Evolutionary conservation across 2,113 vertebrate genomes (phyloP).

Genomic region (Stegostoma tigrinum): DNA sequence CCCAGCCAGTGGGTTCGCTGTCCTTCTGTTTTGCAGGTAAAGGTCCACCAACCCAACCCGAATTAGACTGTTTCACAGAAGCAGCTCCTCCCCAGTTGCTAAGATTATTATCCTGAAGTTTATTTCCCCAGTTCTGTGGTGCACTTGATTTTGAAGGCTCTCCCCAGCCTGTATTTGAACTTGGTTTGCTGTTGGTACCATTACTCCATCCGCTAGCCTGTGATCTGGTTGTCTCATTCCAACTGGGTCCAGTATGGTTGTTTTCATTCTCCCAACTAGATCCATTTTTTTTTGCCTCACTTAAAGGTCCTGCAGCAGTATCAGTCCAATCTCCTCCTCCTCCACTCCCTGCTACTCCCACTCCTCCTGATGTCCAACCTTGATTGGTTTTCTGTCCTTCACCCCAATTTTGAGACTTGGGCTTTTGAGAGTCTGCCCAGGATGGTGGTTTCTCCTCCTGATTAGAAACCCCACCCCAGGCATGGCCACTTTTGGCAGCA

Average conservation of each 20-base stretch:
- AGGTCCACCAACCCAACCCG: constrained; percentile 72
- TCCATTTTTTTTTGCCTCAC: constrained; percentile 76
- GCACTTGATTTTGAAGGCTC: constrained; percentile 70
- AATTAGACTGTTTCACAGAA: constrained; percentile 80
- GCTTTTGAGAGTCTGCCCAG: constrained; percentile 81
- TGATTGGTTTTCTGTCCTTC: constrained; percentile 76
- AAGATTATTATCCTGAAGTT: constrained; percentile 75
- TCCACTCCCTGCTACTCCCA: constrained; percentile 58
- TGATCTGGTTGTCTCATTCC: constrained; percentile 60
- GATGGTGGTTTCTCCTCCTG: constrained; percentile 81
- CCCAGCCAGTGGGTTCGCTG: constrained; percentile 86
- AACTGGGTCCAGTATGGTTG: constrained; percentile 56
- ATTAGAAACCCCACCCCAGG: constrained; percentile 71
- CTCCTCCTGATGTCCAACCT: constrained; percentile 69
- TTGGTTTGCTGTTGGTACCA: constrained; percentile 61
- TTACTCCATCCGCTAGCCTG: constrained; percentile 66
- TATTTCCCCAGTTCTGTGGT: constrained; percentile 78
- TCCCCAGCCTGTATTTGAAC: constrained; percentile 74
- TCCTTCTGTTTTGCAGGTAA: constrained; percentile 69
- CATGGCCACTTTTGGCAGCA: constrained; percentile 75
- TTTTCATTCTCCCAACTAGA: constrained; percentile 75
- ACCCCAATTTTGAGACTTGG: constrained; percentile 77
- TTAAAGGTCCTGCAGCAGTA: constrained; percentile 61
- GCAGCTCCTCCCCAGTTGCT: constrained; percentile 85
- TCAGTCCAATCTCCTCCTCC: constrained; percentile 54